Evolutionary conservation across 2,113 vertebrate genomes (phyloP).

Genomic region (Odocoileus virginianus): DNA sequence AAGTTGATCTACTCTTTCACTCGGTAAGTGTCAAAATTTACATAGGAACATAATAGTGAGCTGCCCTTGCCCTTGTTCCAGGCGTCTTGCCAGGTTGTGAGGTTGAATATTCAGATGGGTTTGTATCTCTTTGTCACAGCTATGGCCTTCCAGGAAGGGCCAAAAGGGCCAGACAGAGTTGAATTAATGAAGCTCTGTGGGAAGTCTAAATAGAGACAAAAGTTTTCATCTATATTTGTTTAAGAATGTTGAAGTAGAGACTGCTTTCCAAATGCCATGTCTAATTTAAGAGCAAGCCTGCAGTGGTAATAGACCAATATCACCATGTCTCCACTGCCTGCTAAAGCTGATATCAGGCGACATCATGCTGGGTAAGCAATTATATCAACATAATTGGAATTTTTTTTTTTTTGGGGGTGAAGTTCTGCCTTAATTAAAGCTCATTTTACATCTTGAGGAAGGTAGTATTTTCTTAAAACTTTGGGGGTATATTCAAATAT

Average conservation of each 20-base stretch:
- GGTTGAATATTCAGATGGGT: constrained; percentile 63
- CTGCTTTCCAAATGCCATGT: constrained; percentile 69
- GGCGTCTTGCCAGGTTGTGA: constrained; percentile 56
- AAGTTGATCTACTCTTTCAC: background rate
- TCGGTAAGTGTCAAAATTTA: constrained; percentile 60
- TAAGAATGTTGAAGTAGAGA: constrained; percentile 66
- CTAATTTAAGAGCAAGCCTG: constrained; percentile 65
- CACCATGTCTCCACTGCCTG: constrained; percentile 35
- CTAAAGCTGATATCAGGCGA: constrained; percentile 30
- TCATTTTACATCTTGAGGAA: constrained; percentile 60
- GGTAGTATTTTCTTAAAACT: constrained; percentile 27
- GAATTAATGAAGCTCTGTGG: constrained; percentile 73
- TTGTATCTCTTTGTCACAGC: constrained; percentile 65
- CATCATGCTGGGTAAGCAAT: constrained; percentile 54
- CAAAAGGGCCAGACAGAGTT: constrained; percentile 55
- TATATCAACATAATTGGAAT: constrained; percentile 61
- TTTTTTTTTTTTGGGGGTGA: background rate
- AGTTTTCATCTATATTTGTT: constrained; percentile 75
- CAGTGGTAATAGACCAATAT: constrained; percentile 40
- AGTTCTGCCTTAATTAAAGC: constrained; percentile 65
- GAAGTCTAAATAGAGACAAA: constrained; percentile 74
- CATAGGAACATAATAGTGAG: constrained; percentile 3
- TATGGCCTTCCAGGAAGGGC: constrained; percentile 40
- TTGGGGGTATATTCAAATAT: constrained; percentile 21
- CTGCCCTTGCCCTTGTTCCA: constrained; percentile 45